Conservation (phyloP, 35 echinoderm and acorn worm species). For the Lytechinus variegatus region DNA sequence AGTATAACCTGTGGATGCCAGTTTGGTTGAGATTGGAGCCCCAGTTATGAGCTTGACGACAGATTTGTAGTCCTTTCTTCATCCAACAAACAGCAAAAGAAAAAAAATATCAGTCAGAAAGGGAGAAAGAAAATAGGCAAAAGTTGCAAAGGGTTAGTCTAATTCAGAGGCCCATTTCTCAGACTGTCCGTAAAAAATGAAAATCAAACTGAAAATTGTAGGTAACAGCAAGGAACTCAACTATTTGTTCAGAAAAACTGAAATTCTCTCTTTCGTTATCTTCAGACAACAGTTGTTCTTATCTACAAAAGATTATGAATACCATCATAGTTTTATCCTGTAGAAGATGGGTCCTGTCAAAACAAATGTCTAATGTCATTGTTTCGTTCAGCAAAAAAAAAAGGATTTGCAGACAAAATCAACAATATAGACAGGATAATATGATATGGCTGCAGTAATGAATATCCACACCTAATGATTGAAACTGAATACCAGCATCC, state of each 20-base stretch:
- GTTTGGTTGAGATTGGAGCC: conserved; percentile 34
- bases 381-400: neutral
- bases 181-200: no score
- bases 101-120: neutral
- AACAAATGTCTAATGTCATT: neutral
- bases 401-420: no score
- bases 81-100: neutral
- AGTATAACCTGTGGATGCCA: conserved; percentile 27
- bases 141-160: neutral
- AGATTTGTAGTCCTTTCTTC: conserved; percentile 32
- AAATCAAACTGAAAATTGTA: neutral
- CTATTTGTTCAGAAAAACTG: neutral
- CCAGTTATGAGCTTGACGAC: conserved; percentile 37
- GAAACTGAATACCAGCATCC: no score
- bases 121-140: neutral
- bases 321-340: neutral
- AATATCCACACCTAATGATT: no score
- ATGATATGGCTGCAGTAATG: no score
- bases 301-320: neutral
- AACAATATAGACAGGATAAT: no score
- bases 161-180: neutral
- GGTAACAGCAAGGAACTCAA: neutral
- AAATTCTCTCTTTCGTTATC: neutral
- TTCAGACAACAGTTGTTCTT: neutral
- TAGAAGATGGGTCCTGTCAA: neutral